phyloP scores from a whole-genome alignment of 2,888 invertebrate genomes.

The Harpalus rubripes region DNA sequence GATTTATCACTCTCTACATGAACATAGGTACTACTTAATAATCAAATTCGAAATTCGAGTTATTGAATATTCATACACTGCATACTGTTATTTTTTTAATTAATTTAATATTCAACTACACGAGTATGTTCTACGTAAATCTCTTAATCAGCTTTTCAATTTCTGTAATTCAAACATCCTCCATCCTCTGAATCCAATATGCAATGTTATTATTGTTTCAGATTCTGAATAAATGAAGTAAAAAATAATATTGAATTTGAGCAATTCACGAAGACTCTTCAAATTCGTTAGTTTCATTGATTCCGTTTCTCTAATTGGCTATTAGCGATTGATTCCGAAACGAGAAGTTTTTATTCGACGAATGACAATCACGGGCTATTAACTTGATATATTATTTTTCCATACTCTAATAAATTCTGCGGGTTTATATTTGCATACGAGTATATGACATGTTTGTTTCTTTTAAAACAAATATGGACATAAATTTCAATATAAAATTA shows the following conservation, averaged over 20 bases:
- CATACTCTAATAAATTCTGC: background rate
- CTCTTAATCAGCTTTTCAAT: background rate
- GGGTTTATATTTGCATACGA: too few relatives aligned
- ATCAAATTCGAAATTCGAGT: too few relatives aligned
- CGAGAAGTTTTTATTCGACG: background rate
- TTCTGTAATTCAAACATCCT: background rate
- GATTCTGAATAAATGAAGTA: background rate
- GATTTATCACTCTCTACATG: too few relatives aligned
- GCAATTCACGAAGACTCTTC: slow-evolving; percentile 10
- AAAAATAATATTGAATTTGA: background rate
- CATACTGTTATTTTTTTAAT: background rate
- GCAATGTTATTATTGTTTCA: background rate
- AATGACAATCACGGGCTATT: slow-evolving; percentile 32
- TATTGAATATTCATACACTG: background rate
- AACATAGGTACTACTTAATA: too few relatives aligned
- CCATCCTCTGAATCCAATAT: background rate
- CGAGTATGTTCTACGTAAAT: background rate
- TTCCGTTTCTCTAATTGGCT: slow-evolving; percentile 25
- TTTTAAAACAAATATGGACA: slow-evolving; percentile 8
- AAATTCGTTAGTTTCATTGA: slow-evolving; percentile 30
- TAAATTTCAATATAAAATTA: slow-evolving; percentile 26
- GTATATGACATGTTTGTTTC: background rate
- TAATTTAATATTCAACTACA: background rate
- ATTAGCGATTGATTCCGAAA: slow-evolving; percentile 32
- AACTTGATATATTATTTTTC: slow-evolving; percentile 26